Conservation (phyloP, 2,888 invertebrate species). For the Nysson spinosus region DNA sequence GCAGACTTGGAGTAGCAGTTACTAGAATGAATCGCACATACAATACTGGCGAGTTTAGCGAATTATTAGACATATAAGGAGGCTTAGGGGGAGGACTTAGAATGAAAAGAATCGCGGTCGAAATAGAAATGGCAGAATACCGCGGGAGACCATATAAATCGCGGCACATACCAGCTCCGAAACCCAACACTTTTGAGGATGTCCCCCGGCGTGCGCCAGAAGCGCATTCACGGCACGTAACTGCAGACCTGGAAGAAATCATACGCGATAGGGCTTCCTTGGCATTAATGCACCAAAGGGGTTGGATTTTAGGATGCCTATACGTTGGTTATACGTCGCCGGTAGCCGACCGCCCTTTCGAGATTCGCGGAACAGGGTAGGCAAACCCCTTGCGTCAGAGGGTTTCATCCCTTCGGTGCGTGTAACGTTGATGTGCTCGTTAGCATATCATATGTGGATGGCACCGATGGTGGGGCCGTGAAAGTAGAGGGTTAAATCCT, state of each 20-base stretch:
- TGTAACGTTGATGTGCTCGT: slow-evolving; percentile 68
- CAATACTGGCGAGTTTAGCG: too few species aligned
- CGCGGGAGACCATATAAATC: slow-evolving; percentile 14
- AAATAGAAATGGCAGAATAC: slow-evolving; percentile 6
- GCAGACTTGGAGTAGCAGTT: too few species aligned
- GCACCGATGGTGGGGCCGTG: slow-evolving; percentile 38
- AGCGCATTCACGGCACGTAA: slow-evolving; percentile 18
- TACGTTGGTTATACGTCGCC: slow-evolving; percentile 3
- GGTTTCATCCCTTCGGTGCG: slow-evolving; percentile 55
- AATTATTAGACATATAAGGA: too few species aligned
- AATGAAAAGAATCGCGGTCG: slow-evolving; percentile 1
- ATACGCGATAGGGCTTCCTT: slow-evolving; percentile 50
- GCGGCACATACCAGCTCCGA: slow-evolving; percentile 2
- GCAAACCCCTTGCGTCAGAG: slow-evolving; percentile 37
- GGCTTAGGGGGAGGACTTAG: too few species aligned
- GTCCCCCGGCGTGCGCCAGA: slow-evolving; percentile 6
- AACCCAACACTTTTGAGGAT: slow-evolving; percentile 30
- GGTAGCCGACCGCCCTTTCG: slow-evolving; percentile 8
- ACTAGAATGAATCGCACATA: too few species aligned
- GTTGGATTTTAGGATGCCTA: slow-evolving; percentile 59
- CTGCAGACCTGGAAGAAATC: slow-evolving; percentile 46
- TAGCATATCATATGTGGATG: slow-evolving; percentile 71
- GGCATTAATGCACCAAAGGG: slow-evolving; percentile 46
- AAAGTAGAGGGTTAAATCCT: slow-evolving; percentile 70
- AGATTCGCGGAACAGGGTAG: background rate